Evolutionary conservation across 2,797 vertebrate species (phyloP).

Genomic region (Thripadectes ignobilis): DNA sequence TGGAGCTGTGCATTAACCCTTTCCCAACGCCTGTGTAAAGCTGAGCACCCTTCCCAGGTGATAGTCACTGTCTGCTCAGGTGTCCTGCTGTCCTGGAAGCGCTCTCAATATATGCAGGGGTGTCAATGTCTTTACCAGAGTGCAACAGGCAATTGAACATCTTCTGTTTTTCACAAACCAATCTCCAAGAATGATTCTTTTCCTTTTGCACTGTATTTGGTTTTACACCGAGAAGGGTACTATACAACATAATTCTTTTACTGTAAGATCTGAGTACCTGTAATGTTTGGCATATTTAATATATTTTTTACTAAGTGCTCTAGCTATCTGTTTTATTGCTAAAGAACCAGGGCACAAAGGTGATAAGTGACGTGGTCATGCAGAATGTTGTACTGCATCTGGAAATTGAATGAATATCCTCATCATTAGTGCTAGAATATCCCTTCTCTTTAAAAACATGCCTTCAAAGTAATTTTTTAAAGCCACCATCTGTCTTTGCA

Average conservation of each 20-base stretch:
- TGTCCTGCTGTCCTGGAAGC: not conserved
- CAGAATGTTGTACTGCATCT: not conserved
- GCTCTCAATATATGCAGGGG: rapidly evolving
- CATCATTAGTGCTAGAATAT: rapidly evolving
- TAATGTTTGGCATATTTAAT: not conserved
- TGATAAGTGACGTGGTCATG: not conserved
- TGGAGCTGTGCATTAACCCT: not conserved
- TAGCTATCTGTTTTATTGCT: not conserved
- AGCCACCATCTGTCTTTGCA: constrained; percentile 21
- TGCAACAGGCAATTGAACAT: not conserved
- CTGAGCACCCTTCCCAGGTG: not conserved
- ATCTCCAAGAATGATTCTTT: not conserved
- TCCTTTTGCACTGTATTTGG: not conserved
- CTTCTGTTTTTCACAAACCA: not conserved
- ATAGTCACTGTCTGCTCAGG: not conserved
- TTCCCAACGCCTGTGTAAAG: not conserved
- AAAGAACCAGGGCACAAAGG: rapidly evolving
- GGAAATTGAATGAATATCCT: not conserved
- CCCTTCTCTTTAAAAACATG: not conserved
- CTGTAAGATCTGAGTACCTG: not conserved
- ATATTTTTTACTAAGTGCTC: not conserved
- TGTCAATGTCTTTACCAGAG: not conserved
- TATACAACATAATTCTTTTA: not conserved
- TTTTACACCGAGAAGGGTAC: not conserved
- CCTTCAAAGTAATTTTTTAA: not conserved